A percentile compares a stretch with the other conserved stretches of the same genome.
These are phyloP conservation scores for Eclectus roratus DNA, from an alignment of 2,113 vertebrate species.

Conservation along the genomic window DNA sequence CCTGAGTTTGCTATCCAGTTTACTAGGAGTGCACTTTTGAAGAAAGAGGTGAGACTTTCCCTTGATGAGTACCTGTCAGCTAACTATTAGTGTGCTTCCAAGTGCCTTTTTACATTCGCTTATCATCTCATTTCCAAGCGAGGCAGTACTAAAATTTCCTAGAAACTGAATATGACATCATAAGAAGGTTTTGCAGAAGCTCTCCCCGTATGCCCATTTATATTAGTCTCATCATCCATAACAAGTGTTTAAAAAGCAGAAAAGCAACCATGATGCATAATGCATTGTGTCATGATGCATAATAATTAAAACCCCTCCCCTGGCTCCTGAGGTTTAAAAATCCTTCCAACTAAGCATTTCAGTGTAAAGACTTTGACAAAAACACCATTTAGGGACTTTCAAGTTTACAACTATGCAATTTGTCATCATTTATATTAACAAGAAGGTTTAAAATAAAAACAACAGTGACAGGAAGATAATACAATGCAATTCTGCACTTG, in stretches of 20 bases:
- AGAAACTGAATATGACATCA: slow-evolving; percentile 63
- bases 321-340: slow-evolving; percentile 58
- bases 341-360: slow-evolving; percentile 74
- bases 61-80: slow-evolving; percentile 22
- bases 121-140: not conserved
- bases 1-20: not conserved
- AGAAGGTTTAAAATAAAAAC: slow-evolving; percentile 41
- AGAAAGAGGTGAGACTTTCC: not conserved
- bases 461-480: not conserved
- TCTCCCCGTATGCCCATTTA: slow-evolving; percentile 43
- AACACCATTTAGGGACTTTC: slow-evolving; percentile 71
- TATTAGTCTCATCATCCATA: slow-evolving; percentile 68
- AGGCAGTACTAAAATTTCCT: not conserved
- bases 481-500: not conserved
- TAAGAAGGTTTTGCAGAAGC: slow-evolving; percentile 8
- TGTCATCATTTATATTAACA: slow-evolving; percentile 71
- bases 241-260: slow-evolving; percentile 70
- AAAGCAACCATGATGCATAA: slow-evolving; percentile 68
- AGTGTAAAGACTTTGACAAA: slow-evolving; percentile 73
- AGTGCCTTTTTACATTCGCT: not conserved
- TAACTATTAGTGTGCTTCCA: slow-evolving; percentile 10
- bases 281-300: slow-evolving; percentile 72
- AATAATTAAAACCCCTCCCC: slow-evolving; percentile 67
- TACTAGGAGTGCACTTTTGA: not conserved
- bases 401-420: slow-evolving; percentile 69